Evolutionary conservation across 2,113 vertebrate genomes (phyloP), one percentile per base, ranked within the genome.

Genomic region (Callaeas wilsoni): DNA sequence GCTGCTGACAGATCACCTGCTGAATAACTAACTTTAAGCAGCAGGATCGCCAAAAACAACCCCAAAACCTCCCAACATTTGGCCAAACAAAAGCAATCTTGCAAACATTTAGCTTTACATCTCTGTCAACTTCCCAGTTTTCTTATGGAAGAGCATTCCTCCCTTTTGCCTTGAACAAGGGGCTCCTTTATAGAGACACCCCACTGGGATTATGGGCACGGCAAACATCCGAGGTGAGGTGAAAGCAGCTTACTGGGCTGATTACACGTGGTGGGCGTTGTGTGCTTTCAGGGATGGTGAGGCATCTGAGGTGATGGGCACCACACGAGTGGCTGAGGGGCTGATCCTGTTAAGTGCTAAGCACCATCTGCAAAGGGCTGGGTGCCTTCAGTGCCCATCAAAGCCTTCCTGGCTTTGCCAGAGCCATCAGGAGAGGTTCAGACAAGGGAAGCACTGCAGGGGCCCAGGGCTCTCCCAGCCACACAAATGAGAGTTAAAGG

Each of bases 301-400:
- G 93, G 90, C 90, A 89, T 64, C 64, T 56, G 83, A 94, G 96
- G 95, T 93, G 93, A 95, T 95, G 93, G 83, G 47, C 64, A 81
- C 37, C 88, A 81, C 41, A 37, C 29, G 6, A 67, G 52, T n/a
- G 2, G 1, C 76, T 63, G 65, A 84, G 63, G 90, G 82, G 71
- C 85, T 96, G 95, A 97, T 96, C 95, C 85, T 94, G 79, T 94
- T 96, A 97, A 93, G 52, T 26, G 68, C 88, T 93, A 94, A 96
- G 52, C 68, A 6, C 50, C 6, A 7, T 84, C 79, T 86, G 59
- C 57, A 52, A 88, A 70, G 68, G 33, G 27, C 71, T 71, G 73
- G 78, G 55, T 73, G 71, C 44, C 89, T 74, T 86, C 71, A 70
- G 29, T 0, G 0, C 32, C 79, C 71, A 60, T 65, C 76, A 80